A percentile compares a stretch with the other conserved stretches of the same genome.
These are phyloP conservation scores for Maccullochella peelii DNA, from an alignment of 2,113 vertebrate genomes.

Conservation along the genomic window DNA sequence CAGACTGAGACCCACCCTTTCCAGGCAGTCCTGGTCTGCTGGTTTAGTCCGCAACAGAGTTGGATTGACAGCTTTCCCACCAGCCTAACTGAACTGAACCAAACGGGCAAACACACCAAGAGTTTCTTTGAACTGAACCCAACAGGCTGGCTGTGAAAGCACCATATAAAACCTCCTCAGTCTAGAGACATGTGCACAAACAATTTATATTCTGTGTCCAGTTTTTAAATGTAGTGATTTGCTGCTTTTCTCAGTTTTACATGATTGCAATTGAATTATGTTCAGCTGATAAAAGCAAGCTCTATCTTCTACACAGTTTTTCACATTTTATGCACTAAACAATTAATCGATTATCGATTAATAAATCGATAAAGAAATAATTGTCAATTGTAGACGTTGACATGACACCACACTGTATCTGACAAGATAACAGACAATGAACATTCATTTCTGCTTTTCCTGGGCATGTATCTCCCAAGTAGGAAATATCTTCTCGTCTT, in stretches of 20 bases:
- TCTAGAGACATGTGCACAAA: neutral
- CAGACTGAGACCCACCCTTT: no score
- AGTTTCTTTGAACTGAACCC: neutral
- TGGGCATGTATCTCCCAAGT: neutral
- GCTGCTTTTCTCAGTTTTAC: neutral
- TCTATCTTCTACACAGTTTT: neutral
- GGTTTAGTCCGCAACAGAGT: no score
- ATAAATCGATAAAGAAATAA: no score
- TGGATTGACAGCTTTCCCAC: no score
- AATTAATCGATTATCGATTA: neutral
- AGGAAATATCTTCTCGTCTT: constrained; percentile 14
- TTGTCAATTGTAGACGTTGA: neutral
- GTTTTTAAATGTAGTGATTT: neutral
- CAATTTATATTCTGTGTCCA: neutral
- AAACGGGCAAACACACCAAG: no score
- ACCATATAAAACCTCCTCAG: neutral
- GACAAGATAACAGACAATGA: neutral
- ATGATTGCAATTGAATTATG: neutral
- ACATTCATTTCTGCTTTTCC: neutral
- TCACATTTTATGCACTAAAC: neutral
- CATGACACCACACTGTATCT: neutral
- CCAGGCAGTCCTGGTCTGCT: no score
- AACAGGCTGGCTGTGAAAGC: neutral
- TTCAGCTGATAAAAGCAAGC: no score
- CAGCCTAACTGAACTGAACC: no score